Evolutionary conservation across 2,888 invertebrate genomes (phyloP).

Genomic region (Acleris holmiana): DNA sequence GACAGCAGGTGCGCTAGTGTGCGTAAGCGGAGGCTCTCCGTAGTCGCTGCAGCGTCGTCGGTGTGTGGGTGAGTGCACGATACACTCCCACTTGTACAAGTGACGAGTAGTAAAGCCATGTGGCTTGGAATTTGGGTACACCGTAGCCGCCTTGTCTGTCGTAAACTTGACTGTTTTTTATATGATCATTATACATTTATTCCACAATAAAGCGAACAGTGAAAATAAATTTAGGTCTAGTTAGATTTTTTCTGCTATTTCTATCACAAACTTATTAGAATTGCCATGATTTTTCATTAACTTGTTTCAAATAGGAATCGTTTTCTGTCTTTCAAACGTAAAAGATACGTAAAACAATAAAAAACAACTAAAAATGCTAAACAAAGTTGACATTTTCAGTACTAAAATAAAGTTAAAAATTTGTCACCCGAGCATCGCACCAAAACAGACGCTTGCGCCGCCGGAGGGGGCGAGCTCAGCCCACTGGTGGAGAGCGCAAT

Average conservation of each 20-base stretch:
- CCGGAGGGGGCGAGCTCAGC: slow-evolving; percentile 73
- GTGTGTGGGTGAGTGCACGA: slow-evolving; percentile 75
- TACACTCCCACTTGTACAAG: slow-evolving; percentile 73
- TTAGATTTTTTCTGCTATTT: no score
- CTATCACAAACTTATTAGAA: no score
- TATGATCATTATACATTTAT: no score
- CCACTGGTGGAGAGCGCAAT: slow-evolving; percentile 60
- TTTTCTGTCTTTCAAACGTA: no score
- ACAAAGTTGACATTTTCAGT: slow-evolving; percentile 19
- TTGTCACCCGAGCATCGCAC: slow-evolving; percentile 74
- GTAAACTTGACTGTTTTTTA: background rate
- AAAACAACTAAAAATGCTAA: background rate
- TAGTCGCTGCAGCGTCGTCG: slow-evolving; percentile 50
- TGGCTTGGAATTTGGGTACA: slow-evolving; percentile 25
- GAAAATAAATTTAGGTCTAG: no score
- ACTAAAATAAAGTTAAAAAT: slow-evolving; percentile 46
- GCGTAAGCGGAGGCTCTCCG: slow-evolving; percentile 67
- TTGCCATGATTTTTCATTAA: no score
- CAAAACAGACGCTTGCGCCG: slow-evolving; percentile 73
- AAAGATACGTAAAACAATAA: background rate
- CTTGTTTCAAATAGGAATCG: no score
- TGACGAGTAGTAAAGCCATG: slow-evolving; percentile 64
- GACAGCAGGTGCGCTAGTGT: slow-evolving; percentile 66
- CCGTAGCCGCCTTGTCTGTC: slow-evolving; percentile 10
- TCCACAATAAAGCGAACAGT: background rate